phyloP scores from a whole-genome alignment of 2,113 vertebrate species.

The Periophthalmus modestus region DNA sequence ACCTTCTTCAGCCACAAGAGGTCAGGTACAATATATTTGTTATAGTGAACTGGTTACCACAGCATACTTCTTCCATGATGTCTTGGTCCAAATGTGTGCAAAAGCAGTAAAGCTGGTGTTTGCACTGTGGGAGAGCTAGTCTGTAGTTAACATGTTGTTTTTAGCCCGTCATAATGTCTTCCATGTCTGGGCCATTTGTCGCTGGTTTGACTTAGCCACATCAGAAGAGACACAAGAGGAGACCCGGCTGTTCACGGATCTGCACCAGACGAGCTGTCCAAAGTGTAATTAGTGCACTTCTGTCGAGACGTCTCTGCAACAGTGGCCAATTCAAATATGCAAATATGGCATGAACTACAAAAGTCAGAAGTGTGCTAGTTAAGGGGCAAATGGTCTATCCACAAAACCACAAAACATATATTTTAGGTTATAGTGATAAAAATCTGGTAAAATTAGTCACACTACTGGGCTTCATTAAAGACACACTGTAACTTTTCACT shows the following conservation, averaged over 20 bases:
- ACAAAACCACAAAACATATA: background rate
- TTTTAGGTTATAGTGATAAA: background rate
- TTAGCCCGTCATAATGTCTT: slow-evolving; percentile 70
- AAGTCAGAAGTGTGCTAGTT: background rate
- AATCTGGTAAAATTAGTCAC: background rate
- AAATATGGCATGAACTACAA: slow-evolving; percentile 4
- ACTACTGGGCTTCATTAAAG: too few relatives aligned
- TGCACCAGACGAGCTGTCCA: slow-evolving; percentile 45
- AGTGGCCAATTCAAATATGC: slow-evolving; percentile 23
- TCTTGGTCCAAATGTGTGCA: slow-evolving; percentile 57
- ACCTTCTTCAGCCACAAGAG: background rate
- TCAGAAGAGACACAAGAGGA: slow-evolving; percentile 55
- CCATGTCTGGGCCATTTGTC: slow-evolving; percentile 70
- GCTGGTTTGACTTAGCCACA: slow-evolving; percentile 63
- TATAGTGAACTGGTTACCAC: background rate
- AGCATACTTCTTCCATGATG: slow-evolving; percentile 39
- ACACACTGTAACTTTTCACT: too few relatives aligned
- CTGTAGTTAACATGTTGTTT: slow-evolving; percentile 74
- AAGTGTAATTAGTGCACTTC: slow-evolving; percentile 49
- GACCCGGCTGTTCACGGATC: slow-evolving; percentile 54
- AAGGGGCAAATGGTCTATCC: background rate
- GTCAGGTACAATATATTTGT: background rate
- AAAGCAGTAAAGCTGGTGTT: slow-evolving; percentile 58
- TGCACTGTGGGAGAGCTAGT: slow-evolving; percentile 64
- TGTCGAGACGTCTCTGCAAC: slow-evolving; percentile 38